Percentiles rank a stretch among this genome's conserved stretches.
phyloP scores from a whole-genome alignment of 2,797 vertebrate genomes.

The Apogon hyalosoma region DNA sequence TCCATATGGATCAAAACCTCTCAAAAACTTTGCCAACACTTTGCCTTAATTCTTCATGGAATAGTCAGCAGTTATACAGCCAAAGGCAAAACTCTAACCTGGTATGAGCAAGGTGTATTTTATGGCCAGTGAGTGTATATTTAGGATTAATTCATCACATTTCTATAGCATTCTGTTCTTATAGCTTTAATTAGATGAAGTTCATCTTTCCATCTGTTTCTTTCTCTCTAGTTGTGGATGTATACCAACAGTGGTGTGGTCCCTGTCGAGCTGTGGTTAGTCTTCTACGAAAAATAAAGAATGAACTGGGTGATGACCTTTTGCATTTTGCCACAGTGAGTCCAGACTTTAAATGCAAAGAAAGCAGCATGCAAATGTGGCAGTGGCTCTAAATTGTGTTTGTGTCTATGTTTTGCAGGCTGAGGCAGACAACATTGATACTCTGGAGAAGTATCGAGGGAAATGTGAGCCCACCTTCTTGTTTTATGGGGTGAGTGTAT shows the following conservation, averaged over 20 bases:
- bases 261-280: constrained; percentile 91
- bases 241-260: constrained; percentile 95
- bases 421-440: constrained; percentile 90
- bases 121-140: too few relatives aligned
- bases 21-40: too few relatives aligned
- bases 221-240: constrained; percentile 88
- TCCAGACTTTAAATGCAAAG: not conserved
- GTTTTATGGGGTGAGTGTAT: constrained; percentile 89
- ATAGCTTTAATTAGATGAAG: too few relatives aligned
- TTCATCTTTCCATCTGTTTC: not conserved
- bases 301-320: constrained; percentile 87
- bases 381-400: not conserved
- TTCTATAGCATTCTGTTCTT: too few relatives aligned
- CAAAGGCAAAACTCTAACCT: too few relatives aligned
- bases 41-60: too few relatives aligned
- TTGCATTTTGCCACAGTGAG: constrained; percentile 95
- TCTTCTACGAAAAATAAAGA: constrained; percentile 93
- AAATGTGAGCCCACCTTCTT: constrained; percentile 94
- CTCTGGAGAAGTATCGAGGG: constrained; percentile 89
- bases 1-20: too few relatives aligned
- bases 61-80: too few relatives aligned
- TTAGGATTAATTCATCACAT: too few relatives aligned
- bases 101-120: too few relatives aligned
- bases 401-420: constrained; percentile 81
- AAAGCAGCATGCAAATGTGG: too few relatives aligned